These are phyloP conservation scores for Myripristis jacobus DNA, from an alignment of 2,797 vertebrate species.

Conservation along the genomic window DNA sequence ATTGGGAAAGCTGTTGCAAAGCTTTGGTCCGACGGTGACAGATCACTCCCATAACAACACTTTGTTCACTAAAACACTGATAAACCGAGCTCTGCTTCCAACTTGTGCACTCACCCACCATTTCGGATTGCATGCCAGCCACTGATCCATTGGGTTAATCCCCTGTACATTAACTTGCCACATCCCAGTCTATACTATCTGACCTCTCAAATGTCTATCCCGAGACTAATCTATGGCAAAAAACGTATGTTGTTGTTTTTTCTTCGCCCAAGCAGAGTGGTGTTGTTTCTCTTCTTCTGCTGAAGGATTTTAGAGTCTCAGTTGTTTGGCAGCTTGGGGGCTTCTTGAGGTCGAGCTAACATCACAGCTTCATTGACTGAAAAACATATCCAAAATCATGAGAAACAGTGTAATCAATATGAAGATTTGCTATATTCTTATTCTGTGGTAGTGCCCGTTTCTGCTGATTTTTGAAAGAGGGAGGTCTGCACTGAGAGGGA, in stretches of 20 bases:
- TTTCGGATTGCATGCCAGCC: slow-evolving; percentile 10
- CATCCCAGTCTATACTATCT: background rate
- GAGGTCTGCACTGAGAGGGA: background rate
- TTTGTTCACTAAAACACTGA: no score
- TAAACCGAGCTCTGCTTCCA: no score
- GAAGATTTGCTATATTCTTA: slow-evolving; percentile 1
- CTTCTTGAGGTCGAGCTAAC: background rate
- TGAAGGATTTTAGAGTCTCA: background rate
- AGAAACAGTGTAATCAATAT: background rate
- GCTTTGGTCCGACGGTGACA: no score
- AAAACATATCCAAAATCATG: slow-evolving; percentile 7
- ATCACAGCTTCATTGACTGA: background rate
- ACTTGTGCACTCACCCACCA: background rate
- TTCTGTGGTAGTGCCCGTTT: slow-evolving; percentile 8
- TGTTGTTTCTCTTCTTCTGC: no score
- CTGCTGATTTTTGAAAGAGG: slow-evolving; percentile 29
- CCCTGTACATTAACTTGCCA: background rate
- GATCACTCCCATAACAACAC: no score
- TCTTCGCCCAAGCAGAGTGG: no score
- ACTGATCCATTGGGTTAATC: background rate
- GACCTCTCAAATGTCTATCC: background rate
- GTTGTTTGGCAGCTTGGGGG: background rate
- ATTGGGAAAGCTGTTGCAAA: background rate
- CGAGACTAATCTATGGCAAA: no score
- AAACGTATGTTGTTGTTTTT: no score